Evolutionary conservation across 2,888 invertebrate species (phyloP), one percentile per base, ranked within the genome.

Genomic region (Eledone cirrhosa): DNA sequence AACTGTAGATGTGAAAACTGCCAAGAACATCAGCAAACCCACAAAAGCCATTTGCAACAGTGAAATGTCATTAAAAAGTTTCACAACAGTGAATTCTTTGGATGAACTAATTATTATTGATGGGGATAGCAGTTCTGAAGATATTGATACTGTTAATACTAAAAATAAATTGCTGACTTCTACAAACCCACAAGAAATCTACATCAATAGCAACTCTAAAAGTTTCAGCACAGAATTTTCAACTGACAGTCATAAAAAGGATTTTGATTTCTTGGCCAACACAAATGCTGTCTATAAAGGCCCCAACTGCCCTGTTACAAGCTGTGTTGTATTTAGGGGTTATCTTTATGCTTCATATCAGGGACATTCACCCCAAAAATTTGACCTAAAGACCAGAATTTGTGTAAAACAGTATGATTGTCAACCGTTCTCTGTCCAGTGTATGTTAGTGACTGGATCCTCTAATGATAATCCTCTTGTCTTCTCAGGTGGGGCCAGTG

Each of bases 261-360:
- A 8, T 41, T 41, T 11, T 41, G 41, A 41, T 41, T 41, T 1
- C 3, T 5, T 41, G 41, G 5, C 41, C 3, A 41, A 5, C 41
- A 0, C 3, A 8, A 41, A 41, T 41, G 11, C 41, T 41, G 41
- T 63, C 3, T 76, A 11, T 22, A 76, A 48, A 48, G 48, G 76
- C 13, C 41, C 24, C 16, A 29, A 27, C 0, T 47, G 19, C 16
- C 76, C 76, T 24, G 76, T 76, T 3, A 76, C 41, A 22, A 29
- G 48, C 1, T 29, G 41, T n/a, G 29, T 24, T 14, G 8, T 76
- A 24, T 76, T 76, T 76, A 48, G 48, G 24, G 24, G 24, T 16
- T 24, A 76, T 8, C 76, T 76, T 14, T 76, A 76, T n/a, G 76
- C 29, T 14, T 76, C 48, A 4, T 76, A 76, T 19, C 76, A 76